phyloP scores from a whole-genome alignment of 2,888 invertebrate genomes.

The Agonopterix heracliana region DNA sequence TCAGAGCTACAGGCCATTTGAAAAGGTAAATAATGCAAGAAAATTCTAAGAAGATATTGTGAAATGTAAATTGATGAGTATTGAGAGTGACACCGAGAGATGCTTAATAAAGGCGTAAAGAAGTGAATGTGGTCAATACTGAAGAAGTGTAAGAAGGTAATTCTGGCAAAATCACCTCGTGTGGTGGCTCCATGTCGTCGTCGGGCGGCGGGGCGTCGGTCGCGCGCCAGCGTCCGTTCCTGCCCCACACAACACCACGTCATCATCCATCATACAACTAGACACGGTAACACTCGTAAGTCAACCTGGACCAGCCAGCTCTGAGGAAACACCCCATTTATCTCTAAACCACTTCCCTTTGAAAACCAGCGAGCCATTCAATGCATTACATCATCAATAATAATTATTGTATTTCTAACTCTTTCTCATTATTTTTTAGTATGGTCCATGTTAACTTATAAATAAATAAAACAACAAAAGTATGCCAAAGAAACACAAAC shows the following conservation, averaged over 20 bases:
- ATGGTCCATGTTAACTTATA: no score
- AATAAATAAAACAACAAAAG: no score
- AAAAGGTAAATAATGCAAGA: background rate
- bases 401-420: no score
- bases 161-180: conserved; percentile 76
- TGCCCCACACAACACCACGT: conserved; percentile 63
- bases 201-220: conserved; percentile 60
- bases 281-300: background rate
- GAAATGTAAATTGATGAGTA: conserved; percentile 23
- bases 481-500: no score
- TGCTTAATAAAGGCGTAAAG: conserved; percentile 56
- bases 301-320: background rate
- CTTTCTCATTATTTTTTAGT: no score
- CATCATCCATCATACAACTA: conserved; percentile 22
- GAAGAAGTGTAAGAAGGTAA: conserved; percentile 63
- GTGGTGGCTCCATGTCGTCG: conserved; percentile 64
- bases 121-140: conserved; percentile 56
- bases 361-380: no score
- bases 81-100: conserved; percentile 58
- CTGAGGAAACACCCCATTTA: no score
- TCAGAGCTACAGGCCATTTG: conserved; percentile 5
- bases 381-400: no score
- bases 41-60: conserved; percentile 13
- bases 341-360: no score
- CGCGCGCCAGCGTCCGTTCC: conserved; percentile 69